A percentile compares a stretch with the other conserved stretches of the same genome.
phyloP scores from a whole-genome alignment of 2,113 vertebrate species.

The Pimephales promelas region DNA sequence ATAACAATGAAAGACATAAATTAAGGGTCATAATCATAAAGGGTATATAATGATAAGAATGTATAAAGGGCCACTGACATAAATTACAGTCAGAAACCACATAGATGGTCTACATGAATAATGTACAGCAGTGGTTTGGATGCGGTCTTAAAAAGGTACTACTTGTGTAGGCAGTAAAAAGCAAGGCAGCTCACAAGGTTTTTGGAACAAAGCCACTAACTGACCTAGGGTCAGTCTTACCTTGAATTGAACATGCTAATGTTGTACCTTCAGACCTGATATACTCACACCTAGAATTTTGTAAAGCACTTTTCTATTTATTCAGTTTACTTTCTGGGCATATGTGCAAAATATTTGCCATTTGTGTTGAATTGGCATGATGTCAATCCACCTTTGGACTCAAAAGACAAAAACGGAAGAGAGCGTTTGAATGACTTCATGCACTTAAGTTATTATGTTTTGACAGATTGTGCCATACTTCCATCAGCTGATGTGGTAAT shows the following conservation, averaged over 20 bases:
- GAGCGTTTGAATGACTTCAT: constrained; percentile 15
- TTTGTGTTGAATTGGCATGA: not conserved
- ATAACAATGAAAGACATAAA: no score
- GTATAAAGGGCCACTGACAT: no score
- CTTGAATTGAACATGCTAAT: not conserved
- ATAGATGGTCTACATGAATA: no score
- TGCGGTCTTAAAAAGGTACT: not conserved
- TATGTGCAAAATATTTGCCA: not conserved
- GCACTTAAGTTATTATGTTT: constrained; percentile 34
- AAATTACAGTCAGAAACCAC: no score
- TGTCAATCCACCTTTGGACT: not conserved
- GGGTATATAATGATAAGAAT: no score
- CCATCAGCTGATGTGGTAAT: not conserved
- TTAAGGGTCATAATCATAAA: no score
- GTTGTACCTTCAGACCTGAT: not conserved
- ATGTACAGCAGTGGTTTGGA: not conserved
- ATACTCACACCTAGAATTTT: not conserved
- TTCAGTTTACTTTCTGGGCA: not conserved
- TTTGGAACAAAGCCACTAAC: constrained; percentile 3
- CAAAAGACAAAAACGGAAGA: not conserved
- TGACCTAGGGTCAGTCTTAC: not conserved
- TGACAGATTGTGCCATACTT: constrained; percentile 7
- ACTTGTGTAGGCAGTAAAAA: not conserved
- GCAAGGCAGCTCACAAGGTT: not conserved
- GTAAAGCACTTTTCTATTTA: not conserved